Base-by-base conservation (phyloP, 1,140 invertebrate genomes). In the Anthonomus grandis region DNA sequence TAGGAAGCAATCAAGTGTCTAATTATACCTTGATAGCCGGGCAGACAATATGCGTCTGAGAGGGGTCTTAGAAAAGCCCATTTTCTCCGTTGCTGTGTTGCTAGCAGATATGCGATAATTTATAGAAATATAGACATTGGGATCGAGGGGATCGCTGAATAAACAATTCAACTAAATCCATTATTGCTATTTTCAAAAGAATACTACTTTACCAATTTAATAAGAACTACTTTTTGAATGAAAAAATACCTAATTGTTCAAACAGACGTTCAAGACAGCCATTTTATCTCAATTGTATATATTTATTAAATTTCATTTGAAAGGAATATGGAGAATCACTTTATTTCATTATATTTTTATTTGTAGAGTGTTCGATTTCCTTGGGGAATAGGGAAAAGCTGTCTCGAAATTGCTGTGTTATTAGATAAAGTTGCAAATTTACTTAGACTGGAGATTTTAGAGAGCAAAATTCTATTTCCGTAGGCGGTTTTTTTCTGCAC, bases 11-110 rank as follows among this genome's bases (percentile, higher is more conserved):
- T 52, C 49, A 52, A 42, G 37, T 52, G 49, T 41, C 49, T 52
- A 52, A 52, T 52, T 52, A 52, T 39, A 52, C 37, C 49, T 52
- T 52, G 41, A 52, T 52, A 42, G 25, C 38, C 31, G 13, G 37
- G 18, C 37, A 41, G 49, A 52, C 49, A 52, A 52, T 41, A n/a
- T n/a, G 49, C 27, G 38, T 37, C 24, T 15, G 49, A 52, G 49
- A 52, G 42, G 49, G n/a, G n/a, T n/a, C n/a, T 52, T 52, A 27
- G 49, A 39, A 42, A 42, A 39, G 49, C 24, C 38, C 27, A 52
- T 41, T 52, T 50, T 52, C 37, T 52, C 49, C 5, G 41, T 17
- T 25, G 24, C 6, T 25, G 38, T 52, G 38, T 42, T 41, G 49
- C 49, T 52, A 41, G 38, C 37, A 41, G 23, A 42, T 17, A 17